A percentile compares a stretch with the other conserved stretches of the same genome.
phyloP scores from a whole-genome alignment of 2,888 invertebrate genomes.

The Pollenia angustigena region DNA sequence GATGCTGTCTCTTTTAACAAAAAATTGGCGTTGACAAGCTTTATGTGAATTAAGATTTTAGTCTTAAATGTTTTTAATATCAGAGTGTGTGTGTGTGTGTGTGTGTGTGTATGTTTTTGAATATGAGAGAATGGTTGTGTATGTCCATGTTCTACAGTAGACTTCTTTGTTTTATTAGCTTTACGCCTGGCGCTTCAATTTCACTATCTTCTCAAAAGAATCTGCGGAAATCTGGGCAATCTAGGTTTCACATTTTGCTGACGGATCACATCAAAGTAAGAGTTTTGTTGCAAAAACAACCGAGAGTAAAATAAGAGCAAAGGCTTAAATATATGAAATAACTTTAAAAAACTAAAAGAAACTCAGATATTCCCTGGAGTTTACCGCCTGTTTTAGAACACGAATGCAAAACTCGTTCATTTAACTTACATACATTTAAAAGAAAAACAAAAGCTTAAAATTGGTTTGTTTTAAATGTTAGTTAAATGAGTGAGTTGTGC shows the following conservation, averaged over 20 bases:
- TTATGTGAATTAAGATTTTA: conserved; percentile 55
- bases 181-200: conserved; percentile 71
- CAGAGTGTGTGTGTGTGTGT: neutral
- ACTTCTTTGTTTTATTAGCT: conserved; percentile 68
- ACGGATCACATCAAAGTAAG: conserved; percentile 70
- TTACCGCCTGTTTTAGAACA: no score
- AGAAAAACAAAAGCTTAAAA: no score
- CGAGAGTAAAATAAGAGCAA: conserved; percentile 10
- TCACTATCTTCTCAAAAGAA: conserved; percentile 66
- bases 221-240: conserved; percentile 71
- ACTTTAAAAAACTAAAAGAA: no score
- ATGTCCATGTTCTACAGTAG: conserved; percentile 64
- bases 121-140: conserved; percentile 26
- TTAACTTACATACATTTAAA: no score
- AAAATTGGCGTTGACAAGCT: conserved; percentile 68
- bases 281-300: conserved; percentile 7
- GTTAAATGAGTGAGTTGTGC: no score
- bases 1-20: neutral
- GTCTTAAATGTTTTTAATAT: conserved; percentile 29
- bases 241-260: conserved; percentile 69
- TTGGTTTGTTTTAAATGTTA: no score
- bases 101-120: neutral
- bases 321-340: no score
- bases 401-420: no score
- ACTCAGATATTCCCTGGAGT: no score